phyloP scores from a whole-genome alignment of 2,888 invertebrate genomes.

The Sesia bembeciformis region DNA sequence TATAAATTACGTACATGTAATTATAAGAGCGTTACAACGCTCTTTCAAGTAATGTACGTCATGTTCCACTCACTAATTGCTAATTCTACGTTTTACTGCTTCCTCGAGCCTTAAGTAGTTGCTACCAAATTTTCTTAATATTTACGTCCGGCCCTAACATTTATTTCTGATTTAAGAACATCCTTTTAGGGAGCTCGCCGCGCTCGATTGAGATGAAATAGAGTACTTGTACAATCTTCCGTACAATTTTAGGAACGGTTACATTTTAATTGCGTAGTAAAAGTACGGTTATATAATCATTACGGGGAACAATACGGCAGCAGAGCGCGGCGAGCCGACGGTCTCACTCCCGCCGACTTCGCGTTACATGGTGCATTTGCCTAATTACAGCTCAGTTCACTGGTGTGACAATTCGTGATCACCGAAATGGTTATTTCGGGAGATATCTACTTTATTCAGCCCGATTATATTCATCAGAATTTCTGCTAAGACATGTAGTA shows the following conservation, averaged over 20 bases:
- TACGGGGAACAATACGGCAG: conserved; percentile 58
- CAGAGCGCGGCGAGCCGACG: conserved; percentile 15
- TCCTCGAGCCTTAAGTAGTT: conserved; percentile 13
- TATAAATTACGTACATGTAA: conserved; percentile 20
- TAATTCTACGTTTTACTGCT: conserved; percentile 20
- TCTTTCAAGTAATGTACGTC: conserved; percentile 12
- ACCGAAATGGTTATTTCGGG: conserved; percentile 49
- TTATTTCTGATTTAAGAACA: conserved; percentile 35
- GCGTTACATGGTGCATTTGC: conserved; percentile 67
- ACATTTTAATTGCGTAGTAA: conserved; percentile 71
- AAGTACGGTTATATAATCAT: conserved; percentile 69
- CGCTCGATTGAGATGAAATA: conserved; percentile 54
- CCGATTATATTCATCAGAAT: conserved; percentile 31
- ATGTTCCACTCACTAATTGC: conserved; percentile 30
- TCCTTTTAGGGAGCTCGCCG: conserved; percentile 37
- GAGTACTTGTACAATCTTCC: conserved; percentile 46
- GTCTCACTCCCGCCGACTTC: conserved; percentile 27
- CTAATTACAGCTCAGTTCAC: conserved; percentile 64
- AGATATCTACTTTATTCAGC: conserved; percentile 35
- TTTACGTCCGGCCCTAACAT: conserved; percentile 17
- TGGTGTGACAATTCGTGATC: conserved; percentile 62
- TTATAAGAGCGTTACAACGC: too few relatives aligned
- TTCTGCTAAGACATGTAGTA: conserved; percentile 24
- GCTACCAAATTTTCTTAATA: conserved; percentile 21
- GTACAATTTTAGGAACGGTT: conserved; percentile 64